Evolutionary conservation across 1,140 invertebrate genomes (phyloP), one percentile per base, ranked within the genome.

Genomic region (Drosophila rhopaloa): DNA sequence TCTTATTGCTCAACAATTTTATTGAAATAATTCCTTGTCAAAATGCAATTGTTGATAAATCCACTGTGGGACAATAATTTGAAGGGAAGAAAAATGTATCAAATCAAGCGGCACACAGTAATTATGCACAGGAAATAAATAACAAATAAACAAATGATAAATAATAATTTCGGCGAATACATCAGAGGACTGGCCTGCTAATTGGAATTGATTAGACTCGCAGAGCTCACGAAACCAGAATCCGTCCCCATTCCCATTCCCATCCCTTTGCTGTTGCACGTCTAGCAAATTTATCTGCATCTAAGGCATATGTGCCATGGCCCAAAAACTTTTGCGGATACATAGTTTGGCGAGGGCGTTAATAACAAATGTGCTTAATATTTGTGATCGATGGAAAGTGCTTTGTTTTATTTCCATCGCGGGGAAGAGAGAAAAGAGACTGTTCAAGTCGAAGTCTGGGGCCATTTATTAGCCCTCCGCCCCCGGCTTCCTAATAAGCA

Each of bases 171-270:
- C 47, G 58, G 56, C 62, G 76, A 90, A 91, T 91, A 83, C 89
- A 91, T 91, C 89, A 84, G 89, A 91, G 89, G 81, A 90, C 81
- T 59, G 89, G 79, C 54, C 73, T 76, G 57, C 84, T 91, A 91
- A 91, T 91, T 91, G 90, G 90, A 91, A 91, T 91, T 91, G 90
- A 91, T 91, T 91, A 91, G 81, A 79, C 72, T 63, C 35, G 68
- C 70, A 79, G 61, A 71, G 73, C 58, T 75, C 76, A 60, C 76
- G 61, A 61, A 67, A 53, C 46, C 51, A 35, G 27, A 56, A 54
- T 48, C 40, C 40, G 41, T 35, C 10, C 32, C 53, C 55, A 46
- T 48, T 35, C 57, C 55, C 43, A 37, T 32, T 10, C 35, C 51
- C 55, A 32, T 56, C 37, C 47, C 57, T 29, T n/a, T 38, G 32